phyloP scores from a whole-genome alignment of 2,888 invertebrate genomes.

The Myopa testacea region DNA sequence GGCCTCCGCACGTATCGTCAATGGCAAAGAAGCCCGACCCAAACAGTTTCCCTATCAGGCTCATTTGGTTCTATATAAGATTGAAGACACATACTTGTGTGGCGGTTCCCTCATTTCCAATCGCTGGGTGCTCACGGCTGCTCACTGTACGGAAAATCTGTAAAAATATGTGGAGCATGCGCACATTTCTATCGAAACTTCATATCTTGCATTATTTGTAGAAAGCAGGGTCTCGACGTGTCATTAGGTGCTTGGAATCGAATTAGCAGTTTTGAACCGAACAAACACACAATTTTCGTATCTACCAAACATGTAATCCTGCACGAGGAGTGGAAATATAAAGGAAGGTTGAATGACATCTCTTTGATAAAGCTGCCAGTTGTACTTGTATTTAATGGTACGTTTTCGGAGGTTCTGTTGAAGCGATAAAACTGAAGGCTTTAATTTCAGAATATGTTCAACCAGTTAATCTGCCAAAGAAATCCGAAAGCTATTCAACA shows the following conservation, averaged over 20 bases:
- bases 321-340: constrained; percentile 46
- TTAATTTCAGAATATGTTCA: constrained; percentile 49
- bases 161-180: constrained; percentile 37
- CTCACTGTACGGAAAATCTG: constrained; percentile 59
- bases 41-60: constrained; percentile 62
- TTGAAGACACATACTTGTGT: constrained; percentile 54
- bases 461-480: constrained; percentile 55
- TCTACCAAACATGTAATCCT: constrained; percentile 42
- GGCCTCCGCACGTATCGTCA: constrained; percentile 57
- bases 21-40: constrained; percentile 54
- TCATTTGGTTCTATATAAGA: constrained; percentile 55
- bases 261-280: constrained; percentile 39
- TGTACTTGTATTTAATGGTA: constrained; percentile 45
- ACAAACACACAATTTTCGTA: constrained; percentile 45
- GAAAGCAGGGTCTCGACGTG: constrained; percentile 41
- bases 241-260: constrained; percentile 48
- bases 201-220: constrained; percentile 29
- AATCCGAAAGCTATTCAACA: constrained; percentile 40
- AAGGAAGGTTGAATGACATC: constrained; percentile 51
- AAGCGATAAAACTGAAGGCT: not conserved
- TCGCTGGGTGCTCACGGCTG: constrained; percentile 62
- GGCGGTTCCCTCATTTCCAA: constrained; percentile 62
- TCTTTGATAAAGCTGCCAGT: constrained; percentile 50
- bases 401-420: not conserved
- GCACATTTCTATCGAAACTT: not conserved